These are phyloP conservation scores for Otocyon megalotis DNA, from an alignment of 2,113 vertebrate species.

Conservation along the genomic window DNA sequence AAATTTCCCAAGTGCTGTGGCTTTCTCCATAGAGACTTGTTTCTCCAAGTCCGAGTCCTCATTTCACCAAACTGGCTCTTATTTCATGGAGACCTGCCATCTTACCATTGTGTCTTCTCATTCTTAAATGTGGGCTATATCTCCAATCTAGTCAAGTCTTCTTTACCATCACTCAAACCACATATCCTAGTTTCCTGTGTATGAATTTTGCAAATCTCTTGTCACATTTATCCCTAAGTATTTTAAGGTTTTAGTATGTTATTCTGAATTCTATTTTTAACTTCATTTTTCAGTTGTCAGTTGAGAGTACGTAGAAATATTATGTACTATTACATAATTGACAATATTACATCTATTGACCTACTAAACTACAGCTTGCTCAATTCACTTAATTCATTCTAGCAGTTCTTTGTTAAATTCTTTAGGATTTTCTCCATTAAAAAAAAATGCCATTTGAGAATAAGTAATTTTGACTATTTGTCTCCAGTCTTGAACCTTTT, in stretches of 20 bases:
- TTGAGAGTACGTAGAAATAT: background rate
- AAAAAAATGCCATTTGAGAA: background rate
- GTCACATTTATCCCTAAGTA: background rate
- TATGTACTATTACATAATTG: background rate
- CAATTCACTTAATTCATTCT: slow-evolving; percentile 11
- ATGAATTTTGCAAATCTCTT: background rate
- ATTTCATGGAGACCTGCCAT: background rate
- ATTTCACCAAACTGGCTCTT: background rate
- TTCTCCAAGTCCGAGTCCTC: background rate
- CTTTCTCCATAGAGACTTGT: background rate
- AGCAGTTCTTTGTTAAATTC: background rate
- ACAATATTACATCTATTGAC: background rate
- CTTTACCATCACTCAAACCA: background rate
- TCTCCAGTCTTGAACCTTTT: background rate
- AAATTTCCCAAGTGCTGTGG: background rate
- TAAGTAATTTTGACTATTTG: slow-evolving; percentile 29
- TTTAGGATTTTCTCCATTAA: background rate
- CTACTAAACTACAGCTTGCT: background rate
- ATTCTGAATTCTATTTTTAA: background rate
- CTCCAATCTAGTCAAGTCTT: background rate
- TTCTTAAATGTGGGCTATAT: background rate
- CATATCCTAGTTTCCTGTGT: background rate
- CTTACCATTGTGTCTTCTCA: background rate
- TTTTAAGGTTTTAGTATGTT: slow-evolving; percentile 2
- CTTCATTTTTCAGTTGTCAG: slow-evolving; percentile 23